Evolutionary conservation across 2,888 invertebrate species (phyloP), one percentile per base, ranked within the genome.

Genomic region (Drosophila kuntzei): DNA sequence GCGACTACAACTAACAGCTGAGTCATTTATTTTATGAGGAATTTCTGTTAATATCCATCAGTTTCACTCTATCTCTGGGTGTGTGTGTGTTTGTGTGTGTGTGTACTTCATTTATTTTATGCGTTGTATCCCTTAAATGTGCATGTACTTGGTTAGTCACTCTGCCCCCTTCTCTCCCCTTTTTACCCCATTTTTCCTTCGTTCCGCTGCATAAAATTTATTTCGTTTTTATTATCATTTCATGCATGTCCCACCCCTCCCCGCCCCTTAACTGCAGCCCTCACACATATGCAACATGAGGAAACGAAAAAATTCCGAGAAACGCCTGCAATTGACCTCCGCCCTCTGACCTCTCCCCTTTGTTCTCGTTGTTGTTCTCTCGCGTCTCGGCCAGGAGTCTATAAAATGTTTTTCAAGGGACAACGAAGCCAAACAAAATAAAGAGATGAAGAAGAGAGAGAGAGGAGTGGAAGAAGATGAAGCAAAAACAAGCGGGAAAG

Each of bases 171-270:
- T 14, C 41, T 22, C 16, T 22, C 9, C 32, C 32, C 47, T 14
- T 14, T 4, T 3, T 25, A 20, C 11, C 11, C 3, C 14, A 20
- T n/a, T 20, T 11, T 39, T 29, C 50, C 54, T 50, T 51, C 70
- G 62, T 83, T 80, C 65, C 78, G 83, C 83, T 76, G 87, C 88
- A 84, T 83, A 70, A 78, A 88, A 84, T 86, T 84, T 84, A 86
- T 84, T 86, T 85, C 80, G 72, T 55, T 88, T 85, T 87, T 88
- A 85, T 85, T 85, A 88, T 85, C 87, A 79, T 88, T 85, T 83
- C 84, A 70, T 83, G 83, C 73, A 80, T 73, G 64, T 61, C 32
- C 41, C 61, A 14, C 29, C 39, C 49, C 34, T 1, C 8, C 18
- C 20, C 47, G 41, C 34, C 22, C 16, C 9, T 46, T 53, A 41